A percentile compares a stretch with the other conserved stretches of the same genome.
Evolutionary conservation across 2,113 vertebrate species (phyloP).

Genomic region (Protobothrops flavoviridis): DNA sequence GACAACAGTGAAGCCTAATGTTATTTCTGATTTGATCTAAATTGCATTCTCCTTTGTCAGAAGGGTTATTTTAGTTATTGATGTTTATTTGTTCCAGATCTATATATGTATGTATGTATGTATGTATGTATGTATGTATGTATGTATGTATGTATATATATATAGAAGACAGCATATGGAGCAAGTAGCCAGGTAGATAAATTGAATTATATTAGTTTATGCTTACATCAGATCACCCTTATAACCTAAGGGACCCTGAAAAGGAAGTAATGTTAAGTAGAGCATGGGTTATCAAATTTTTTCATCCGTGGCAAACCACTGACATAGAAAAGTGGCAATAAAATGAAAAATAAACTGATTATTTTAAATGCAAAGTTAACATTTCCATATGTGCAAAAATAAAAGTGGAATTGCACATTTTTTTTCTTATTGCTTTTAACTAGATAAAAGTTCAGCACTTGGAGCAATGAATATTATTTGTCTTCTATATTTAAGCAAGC

Average conservation of each 20-base stretch:
- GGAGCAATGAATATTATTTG: not conserved
- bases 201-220: not conserved
- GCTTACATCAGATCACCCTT: not conserved
- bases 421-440: not conserved
- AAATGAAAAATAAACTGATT: not conserved
- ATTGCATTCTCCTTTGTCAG: not conserved
- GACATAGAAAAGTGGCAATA: not conserved
- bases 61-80: slow-evolving; percentile 18
- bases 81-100: not conserved
- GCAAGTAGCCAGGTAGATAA: not conserved
- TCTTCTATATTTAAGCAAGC: not conserved
- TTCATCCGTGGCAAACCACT: not conserved
- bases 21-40: not conserved
- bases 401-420: not conserved
- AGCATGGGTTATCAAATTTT: not conserved
- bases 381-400: not conserved
- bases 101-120: too few species aligned
- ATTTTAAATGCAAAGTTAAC: not conserved
- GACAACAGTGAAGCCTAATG: not conserved
- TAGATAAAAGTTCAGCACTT: not conserved
- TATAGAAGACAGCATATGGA: not conserved
- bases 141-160: too few species aligned
- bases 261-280: not conserved
- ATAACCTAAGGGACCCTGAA: not conserved
- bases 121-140: too few species aligned